A percentile compares a stretch with the other conserved stretches of the same genome.
Conservation (phyloP, 2,113 vertebrate species). For the Tragelaphus strepsiceros region DNA sequence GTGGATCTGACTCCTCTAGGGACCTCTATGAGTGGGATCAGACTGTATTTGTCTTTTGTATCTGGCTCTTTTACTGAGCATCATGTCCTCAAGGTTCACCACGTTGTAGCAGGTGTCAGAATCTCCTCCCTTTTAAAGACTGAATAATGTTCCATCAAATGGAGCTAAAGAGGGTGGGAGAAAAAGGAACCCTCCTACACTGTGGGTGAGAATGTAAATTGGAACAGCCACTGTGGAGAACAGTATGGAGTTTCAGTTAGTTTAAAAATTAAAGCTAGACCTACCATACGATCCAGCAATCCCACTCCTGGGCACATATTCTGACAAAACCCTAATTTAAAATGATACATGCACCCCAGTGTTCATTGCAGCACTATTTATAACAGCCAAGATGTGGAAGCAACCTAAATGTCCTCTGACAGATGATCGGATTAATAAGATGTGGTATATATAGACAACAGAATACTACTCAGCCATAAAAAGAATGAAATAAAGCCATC, state of each 20-base stretch:
- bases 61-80: background rate
- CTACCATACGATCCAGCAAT: background rate
- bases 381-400: background rate
- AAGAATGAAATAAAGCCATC: background rate
- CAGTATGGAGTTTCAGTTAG: background rate
- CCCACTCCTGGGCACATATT: background rate
- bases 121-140: background rate
- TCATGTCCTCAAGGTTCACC: background rate
- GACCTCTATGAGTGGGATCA: background rate
- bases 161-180: background rate
- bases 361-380: background rate
- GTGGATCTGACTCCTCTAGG: background rate
- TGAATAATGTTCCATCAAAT: background rate
- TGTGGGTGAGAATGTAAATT: background rate
- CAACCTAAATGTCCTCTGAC: background rate
- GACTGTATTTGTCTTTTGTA: background rate
- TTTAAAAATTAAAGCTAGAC: background rate
- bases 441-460: no score
- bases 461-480: background rate
- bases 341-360: background rate
- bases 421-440: background rate
- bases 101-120: background rate
- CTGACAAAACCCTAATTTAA: background rate
- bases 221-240: background rate
- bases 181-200: background rate